These are phyloP conservation scores for Tupaia chinensis DNA, from an alignment of 2,113 vertebrate genomes.

Conservation along the genomic window DNA sequence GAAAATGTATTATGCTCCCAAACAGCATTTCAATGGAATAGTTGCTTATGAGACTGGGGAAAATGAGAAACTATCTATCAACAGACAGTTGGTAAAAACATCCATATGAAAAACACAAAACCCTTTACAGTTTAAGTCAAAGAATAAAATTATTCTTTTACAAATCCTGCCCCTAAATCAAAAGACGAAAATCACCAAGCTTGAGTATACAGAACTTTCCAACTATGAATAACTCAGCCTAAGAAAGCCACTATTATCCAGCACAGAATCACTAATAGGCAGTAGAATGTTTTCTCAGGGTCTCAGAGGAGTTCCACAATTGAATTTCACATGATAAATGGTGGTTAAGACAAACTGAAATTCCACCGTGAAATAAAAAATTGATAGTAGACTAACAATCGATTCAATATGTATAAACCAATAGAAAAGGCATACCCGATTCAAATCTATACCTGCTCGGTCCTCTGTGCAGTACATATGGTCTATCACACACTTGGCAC, in stretches of 20 bases:
- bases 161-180: slow-evolving; percentile 59
- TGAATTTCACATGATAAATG: slow-evolving; percentile 57
- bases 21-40: slow-evolving; percentile 54
- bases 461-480: not conserved
- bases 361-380: slow-evolving; percentile 42
- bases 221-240: slow-evolving; percentile 31
- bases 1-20: slow-evolving; percentile 52
- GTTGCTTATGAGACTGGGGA: slow-evolving; percentile 43
- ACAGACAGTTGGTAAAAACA: slow-evolving; percentile 46
- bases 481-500: not conserved
- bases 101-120: slow-evolving; percentile 27
- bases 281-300: slow-evolving; percentile 45
- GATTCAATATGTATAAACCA: not conserved
- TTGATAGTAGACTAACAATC: slow-evolving; percentile 35
- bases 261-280: slow-evolving; percentile 16
- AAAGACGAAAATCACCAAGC: slow-evolving; percentile 54
- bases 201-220: slow-evolving; percentile 35
- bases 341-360: slow-evolving; percentile 54
- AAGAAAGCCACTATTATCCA: slow-evolving; percentile 47
- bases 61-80: slow-evolving; percentile 59
- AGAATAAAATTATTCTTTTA: slow-evolving; percentile 52
- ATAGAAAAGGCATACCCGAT: slow-evolving; percentile 1
- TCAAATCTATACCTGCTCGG: not conserved
- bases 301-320: slow-evolving; percentile 45
- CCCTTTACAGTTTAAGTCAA: slow-evolving; percentile 58